Evolutionary conservation across 2,888 invertebrate species (phyloP), one percentile per base, ranked within the genome.

Genomic region (Copidosoma aretas): DNA sequence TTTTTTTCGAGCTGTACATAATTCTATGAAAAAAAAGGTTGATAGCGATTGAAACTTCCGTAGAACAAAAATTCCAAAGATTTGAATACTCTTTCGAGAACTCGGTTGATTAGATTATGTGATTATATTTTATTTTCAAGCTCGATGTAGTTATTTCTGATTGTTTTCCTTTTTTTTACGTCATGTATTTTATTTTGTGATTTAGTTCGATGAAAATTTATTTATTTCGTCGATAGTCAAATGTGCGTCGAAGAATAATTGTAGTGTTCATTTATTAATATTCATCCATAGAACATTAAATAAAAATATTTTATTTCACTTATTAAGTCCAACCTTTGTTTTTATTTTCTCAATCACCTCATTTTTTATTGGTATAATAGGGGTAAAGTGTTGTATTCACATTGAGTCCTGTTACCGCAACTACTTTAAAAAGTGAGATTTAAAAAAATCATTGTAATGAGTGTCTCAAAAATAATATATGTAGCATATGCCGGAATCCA

Each of bases 1-100:
- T 63, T 67, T 60, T 43, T 41, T 71, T 68, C 65, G 68, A 65
- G 63, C 68, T 68, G 65, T 65, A 65, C 52, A 62, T 65, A 68
- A 65, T 68, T 68, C 51, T 68, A 68, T 65, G 71, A 67, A 59
- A 60, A 51, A 60, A 61, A 66, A 64, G 22, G 21, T 15, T n/a
- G 63, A 61, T 60, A 41, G 43, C 54, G 41, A 51, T 49, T 61
- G 59, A 41, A 64, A 61, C 51, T 66, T 61, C 39, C 15, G 65
- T 54, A 17, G 60, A 64, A 58, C 43, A 49, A 59, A 64, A 68
- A 66, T 63, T 66, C 68, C 64, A 71, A 71, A 71, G 65, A 71
- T 71, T 49, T 25, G 66, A 57, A 68, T 71, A 63, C 25, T 64
- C 41, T 61, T 68, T 68, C 57, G 57, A 65, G 62, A 61, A 71